Conservation (phyloP, 2,113 vertebrate genomes). For the Thalassoma bifasciatum region DNA sequence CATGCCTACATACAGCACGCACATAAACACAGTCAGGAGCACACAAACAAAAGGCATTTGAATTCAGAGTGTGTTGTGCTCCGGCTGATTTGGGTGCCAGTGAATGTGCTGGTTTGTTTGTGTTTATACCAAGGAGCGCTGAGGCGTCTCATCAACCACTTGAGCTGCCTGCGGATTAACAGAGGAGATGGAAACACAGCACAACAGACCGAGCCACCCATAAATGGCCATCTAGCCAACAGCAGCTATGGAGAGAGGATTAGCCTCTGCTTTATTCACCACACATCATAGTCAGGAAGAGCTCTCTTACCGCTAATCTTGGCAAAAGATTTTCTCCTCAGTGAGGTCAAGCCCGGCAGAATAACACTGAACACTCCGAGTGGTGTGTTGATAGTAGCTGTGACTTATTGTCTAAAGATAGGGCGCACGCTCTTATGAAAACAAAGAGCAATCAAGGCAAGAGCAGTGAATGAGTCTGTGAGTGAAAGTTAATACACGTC, state of each 20-base stretch:
- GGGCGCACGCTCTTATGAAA: neutral
- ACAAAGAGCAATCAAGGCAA: constrained; percentile 26
- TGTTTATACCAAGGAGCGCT: constrained; percentile 39
- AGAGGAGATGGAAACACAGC: constrained; percentile 60
- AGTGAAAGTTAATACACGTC: constrained; percentile 24
- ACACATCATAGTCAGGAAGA: constrained; percentile 47
- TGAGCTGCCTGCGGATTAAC: constrained; percentile 70
- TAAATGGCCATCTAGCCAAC: constrained; percentile 70
- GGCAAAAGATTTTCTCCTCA: constrained; percentile 35
- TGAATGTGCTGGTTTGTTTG: constrained; percentile 53
- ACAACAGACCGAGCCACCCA: constrained; percentile 62
- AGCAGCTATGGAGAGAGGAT: constrained; percentile 65
- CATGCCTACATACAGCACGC: neutral
- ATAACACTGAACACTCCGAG: constrained; percentile 27
- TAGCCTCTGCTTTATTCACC: constrained; percentile 62
- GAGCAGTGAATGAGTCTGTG: constrained; percentile 10
- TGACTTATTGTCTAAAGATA: constrained; percentile 23
- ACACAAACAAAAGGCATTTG: neutral
- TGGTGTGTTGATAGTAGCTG: constrained; percentile 27
- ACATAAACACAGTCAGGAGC: neutral
- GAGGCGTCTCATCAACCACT: constrained; percentile 67
- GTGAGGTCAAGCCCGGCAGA: constrained; percentile 19
- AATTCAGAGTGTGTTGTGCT: constrained; percentile 24
- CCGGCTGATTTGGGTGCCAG: constrained; percentile 36
- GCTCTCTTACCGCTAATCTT: constrained; percentile 59